Evolutionary conservation across 2,888 invertebrate species (phyloP).

Genomic region (Pseudococcus longispinus): DNA sequence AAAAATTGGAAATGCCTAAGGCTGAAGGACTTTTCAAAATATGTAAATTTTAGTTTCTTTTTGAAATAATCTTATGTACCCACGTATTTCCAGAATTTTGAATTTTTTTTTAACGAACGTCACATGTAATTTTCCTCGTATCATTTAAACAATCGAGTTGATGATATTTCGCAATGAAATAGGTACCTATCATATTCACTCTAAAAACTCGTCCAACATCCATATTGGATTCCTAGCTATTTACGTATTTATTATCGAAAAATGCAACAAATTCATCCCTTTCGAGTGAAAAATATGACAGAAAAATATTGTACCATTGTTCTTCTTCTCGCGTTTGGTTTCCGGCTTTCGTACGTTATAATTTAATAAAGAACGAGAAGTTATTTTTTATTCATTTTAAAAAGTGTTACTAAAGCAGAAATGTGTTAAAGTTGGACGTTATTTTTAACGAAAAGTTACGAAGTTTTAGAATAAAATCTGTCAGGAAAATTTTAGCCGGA

Average conservation of each 20-base stretch:
- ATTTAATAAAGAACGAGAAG: constrained; percentile 45
- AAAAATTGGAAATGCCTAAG: not conserved
- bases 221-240: not conserved
- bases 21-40: not conserved
- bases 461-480: constrained; percentile 46
- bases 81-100: not conserved
- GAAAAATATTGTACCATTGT: not conserved
- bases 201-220: not conserved
- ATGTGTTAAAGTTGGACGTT: constrained; percentile 46
- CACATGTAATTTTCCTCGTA: too few relatives aligned
- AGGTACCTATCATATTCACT: not conserved
- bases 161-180: too few relatives aligned
- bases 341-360: constrained; percentile 16
- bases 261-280: not conserved
- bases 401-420: constrained; percentile 45
- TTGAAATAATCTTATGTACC: too few relatives aligned
- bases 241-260: not conserved
- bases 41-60: not conserved
- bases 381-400: constrained; percentile 43
- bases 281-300: constrained; percentile 1
- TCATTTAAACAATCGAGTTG: too few relatives aligned
- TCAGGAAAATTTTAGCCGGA: constrained; percentile 38
- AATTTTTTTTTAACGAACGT: too few relatives aligned
- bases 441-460: constrained; percentile 46
- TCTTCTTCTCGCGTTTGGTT: not conserved